These are phyloP conservation scores for Sepiola atlantica DNA, from an alignment of 2,888 invertebrate species.

Conservation along the genomic window DNA sequence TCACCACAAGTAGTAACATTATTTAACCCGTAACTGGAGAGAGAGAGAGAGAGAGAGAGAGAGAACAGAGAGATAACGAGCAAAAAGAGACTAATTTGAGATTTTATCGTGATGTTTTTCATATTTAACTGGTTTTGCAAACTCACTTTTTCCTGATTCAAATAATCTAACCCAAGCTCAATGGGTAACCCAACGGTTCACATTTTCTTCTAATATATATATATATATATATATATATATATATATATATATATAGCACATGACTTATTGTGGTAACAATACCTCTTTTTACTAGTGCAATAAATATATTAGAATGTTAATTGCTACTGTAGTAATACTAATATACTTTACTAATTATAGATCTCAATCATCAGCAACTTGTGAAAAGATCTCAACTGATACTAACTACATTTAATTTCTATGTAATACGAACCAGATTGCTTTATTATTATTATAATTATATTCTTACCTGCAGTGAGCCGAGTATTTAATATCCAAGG, in stretches of 20 bases:
- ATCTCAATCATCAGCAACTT: not conserved
- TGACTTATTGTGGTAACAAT: not conserved
- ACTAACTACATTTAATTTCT: not conserved
- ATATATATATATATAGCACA: not conserved
- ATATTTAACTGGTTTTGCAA: too few species aligned
- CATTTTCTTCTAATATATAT: too few species aligned
- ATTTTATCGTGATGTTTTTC: not conserved
- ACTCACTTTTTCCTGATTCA: too few species aligned
- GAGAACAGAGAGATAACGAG: not conserved
- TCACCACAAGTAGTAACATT: not conserved
- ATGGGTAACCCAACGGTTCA: too few species aligned
- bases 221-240: not conserved
- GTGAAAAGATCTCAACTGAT: not conserved
- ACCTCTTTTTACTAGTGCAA: too few species aligned
- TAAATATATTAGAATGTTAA: not conserved
- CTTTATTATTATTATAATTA: not conserved
- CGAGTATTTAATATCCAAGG: not conserved
- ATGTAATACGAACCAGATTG: not conserved
- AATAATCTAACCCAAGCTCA: too few species aligned
- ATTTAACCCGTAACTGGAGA: not conserved
- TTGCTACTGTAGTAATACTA: not conserved
- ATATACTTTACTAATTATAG: not conserved
- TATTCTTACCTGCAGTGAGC: not conserved
- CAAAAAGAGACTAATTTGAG: not conserved
- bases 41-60: not conserved